phyloP scores from a whole-genome alignment of 1,140 invertebrate species.

The Conopomorpha cramerella region DNA sequence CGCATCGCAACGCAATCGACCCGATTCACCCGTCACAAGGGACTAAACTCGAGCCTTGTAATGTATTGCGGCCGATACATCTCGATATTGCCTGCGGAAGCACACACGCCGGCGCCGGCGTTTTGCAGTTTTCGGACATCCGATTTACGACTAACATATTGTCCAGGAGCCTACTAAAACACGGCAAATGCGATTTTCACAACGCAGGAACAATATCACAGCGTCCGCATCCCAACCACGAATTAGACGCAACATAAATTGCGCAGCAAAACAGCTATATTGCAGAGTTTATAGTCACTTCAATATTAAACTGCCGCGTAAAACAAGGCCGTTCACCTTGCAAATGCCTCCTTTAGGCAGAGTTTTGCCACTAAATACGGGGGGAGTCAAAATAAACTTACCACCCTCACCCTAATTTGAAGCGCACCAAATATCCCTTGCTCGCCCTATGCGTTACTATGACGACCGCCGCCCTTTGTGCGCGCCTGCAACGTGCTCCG shows the following conservation, averaged over 20 bases:
- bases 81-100: conserved; percentile 7
- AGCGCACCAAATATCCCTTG: conserved; percentile 32
- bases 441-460: conserved; percentile 36
- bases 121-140: too few species aligned
- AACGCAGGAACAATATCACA: too few species aligned
- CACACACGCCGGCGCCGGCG: too few species aligned
- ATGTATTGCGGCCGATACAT: conserved; percentile 23
- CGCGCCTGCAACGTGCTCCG: conserved; percentile 19
- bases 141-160: too few species aligned
- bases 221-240: too few species aligned
- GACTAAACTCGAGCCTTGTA: conserved; percentile 12
- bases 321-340: conserved; percentile 46
- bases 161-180: too few species aligned
- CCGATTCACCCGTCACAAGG: conserved; percentile 13
- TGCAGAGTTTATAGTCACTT: too few species aligned
- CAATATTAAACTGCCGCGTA: too few species aligned
- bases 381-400: conserved; percentile 43
- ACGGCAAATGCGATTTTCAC: too few species aligned
- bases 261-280: too few species aligned
- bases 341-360: conserved; percentile 40
- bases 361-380: conserved; percentile 17
- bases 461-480: conserved; percentile 27
- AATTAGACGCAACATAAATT: too few species aligned
- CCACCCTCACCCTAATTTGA: conserved; percentile 52
- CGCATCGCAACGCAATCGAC: conserved; percentile 20